Evolutionary conservation across 2,888 invertebrate genomes (phyloP), one percentile per base, ranked within the genome.

Genomic region (Acleris sparsana): DNA sequence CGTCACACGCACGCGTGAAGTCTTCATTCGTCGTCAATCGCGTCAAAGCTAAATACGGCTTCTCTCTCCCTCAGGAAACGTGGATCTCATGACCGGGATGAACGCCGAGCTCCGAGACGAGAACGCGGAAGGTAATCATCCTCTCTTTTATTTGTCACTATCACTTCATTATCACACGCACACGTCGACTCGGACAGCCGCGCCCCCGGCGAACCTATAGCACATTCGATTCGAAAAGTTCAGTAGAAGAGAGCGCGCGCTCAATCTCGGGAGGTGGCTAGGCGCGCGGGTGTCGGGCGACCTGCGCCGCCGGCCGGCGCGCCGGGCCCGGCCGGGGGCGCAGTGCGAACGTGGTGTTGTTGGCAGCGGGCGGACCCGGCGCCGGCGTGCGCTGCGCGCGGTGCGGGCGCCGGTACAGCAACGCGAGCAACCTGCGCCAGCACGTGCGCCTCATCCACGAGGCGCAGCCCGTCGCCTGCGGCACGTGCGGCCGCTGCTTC

Each of bases 391-490:
- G 94, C 80, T 95, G 95, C 89, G 94, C 93, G 81, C 94, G 94
- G 89, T 95, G 95, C 92, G 95, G 95, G 76, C 94, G 95, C 78
- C 94, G 94, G 88, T 95, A 95, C 93, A 95, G 94, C 85, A 95
- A 95, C 86, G 94, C 94, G 83, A 94, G 95, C 92, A 95, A 95
- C 93, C 94, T 95, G 82, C 94, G 95, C 79, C 95, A 95, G 89
- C 95, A 96, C 92, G 94, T 95, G 87, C 94, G 95, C 79, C 95
- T 95, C 80, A 95, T 96, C 85, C 95, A 95, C 91, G 94, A 94
- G 86, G 94, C 95, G 79, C 93, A 94, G 84, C 95, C 95, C 91
- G 94, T 94, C 74, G 94, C 93, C 82, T 95, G 95, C 91, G 93
- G 93, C 82, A 93, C 94, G 71, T 95, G 95, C 92, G 95, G 95